phyloP scores from a whole-genome alignment of 37 sponge, comb jelly and placozoan species.

The Cliona cf. orientalis region DNA sequence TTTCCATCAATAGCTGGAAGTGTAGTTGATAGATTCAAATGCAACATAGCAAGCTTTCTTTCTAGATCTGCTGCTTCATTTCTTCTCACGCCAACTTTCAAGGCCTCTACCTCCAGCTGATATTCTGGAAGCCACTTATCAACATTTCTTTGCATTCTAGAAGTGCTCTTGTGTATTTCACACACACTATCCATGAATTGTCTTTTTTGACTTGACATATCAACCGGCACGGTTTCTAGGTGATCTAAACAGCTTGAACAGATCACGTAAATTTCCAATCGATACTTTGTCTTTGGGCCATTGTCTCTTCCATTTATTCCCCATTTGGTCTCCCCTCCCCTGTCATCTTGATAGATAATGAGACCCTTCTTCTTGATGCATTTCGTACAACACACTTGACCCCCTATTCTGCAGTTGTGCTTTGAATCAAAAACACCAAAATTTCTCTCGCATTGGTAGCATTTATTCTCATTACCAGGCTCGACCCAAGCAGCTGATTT shows the following conservation, averaged over 20 bases:
- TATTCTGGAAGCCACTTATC: too few species aligned
- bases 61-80: too few species aligned
- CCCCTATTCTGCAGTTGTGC: slow-evolving; percentile 72
- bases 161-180: too few species aligned
- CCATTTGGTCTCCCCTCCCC: slow-evolving; percentile 24
- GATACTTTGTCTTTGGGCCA: slow-evolving; percentile 12
- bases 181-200: too few species aligned
- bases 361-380: slow-evolving; percentile 46
- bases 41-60: too few species aligned
- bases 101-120: too few species aligned
- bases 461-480: slow-evolving; percentile 10
- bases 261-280: slow-evolving; percentile 3
- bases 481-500: slow-evolving; percentile 37
- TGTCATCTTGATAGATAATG: slow-evolving; percentile 37
- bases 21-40: too few species aligned
- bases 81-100: too few species aligned
- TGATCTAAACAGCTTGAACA: slow-evolving; percentile 41
- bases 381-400: slow-evolving; percentile 60
- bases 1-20: too few species aligned
- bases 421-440: slow-evolving; percentile 29
- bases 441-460: not conserved
- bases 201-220: too few species aligned
- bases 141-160: too few species aligned
- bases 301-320: slow-evolving; percentile 57
- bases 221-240: too few species aligned